Evolutionary conservation across 2,113 vertebrate genomes (phyloP).

Genomic region (Tympanuchus pallidicinctus): DNA sequence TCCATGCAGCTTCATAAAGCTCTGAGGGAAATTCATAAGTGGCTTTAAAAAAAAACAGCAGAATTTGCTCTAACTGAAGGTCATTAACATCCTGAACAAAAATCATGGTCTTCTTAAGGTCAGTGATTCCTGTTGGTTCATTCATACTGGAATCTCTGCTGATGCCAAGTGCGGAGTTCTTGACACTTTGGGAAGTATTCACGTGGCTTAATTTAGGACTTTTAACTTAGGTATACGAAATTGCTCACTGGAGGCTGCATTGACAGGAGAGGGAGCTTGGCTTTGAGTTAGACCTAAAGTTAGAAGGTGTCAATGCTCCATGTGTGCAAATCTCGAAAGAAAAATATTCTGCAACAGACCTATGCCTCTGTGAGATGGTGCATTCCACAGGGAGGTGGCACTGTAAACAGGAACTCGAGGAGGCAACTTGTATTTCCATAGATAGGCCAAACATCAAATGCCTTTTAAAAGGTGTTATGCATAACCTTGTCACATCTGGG

Average conservation of each 20-base stretch:
- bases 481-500: not conserved
- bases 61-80: slow-evolving; percentile 25
- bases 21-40: slow-evolving; percentile 36
- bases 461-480: not conserved
- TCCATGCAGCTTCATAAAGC: slow-evolving; percentile 44
- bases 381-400: slow-evolving; percentile 23
- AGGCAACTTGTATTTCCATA: not conserved
- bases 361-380: not conserved
- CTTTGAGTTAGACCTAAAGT: slow-evolving; percentile 28
- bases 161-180: not conserved
- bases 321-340: not conserved
- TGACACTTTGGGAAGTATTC: slow-evolving; percentile 7
- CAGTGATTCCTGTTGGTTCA: slow-evolving; percentile 36
- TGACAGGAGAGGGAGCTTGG: not conserved
- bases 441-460: not conserved
- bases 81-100: slow-evolving; percentile 50
- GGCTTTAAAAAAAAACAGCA: not conserved
- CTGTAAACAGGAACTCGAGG: slow-evolving; percentile 42
- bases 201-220: slow-evolving; percentile 28
- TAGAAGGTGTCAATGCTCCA: slow-evolving; percentile 41
- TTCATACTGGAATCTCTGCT: slow-evolving; percentile 19
- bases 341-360: not conserved
- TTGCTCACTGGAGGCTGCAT: slow-evolving; percentile 32
- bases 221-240: not conserved
- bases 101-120: slow-evolving; percentile 23